phyloP scores from a whole-genome alignment of 2,113 vertebrate species.

The Leucoraja erinaceus region DNA sequence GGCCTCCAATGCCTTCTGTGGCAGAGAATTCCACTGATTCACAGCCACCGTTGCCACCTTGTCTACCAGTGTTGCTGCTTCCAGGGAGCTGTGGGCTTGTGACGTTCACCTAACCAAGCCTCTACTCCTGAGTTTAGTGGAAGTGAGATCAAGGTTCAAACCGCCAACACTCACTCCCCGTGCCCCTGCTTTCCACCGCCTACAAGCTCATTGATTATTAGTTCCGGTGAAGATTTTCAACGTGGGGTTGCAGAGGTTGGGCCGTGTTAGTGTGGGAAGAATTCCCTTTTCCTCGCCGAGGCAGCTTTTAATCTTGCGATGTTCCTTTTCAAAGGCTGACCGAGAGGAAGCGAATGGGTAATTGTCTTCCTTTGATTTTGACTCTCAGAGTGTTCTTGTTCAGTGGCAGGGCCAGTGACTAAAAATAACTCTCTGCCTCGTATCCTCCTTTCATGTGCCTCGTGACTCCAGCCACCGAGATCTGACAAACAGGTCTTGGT shows the following conservation, averaged over 20 bases:
- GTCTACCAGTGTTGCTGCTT: too few relatives aligned
- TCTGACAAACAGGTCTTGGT: background rate
- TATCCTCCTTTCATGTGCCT: background rate
- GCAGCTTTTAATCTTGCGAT: background rate
- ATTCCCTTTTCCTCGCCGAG: background rate
- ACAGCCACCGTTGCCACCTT: too few relatives aligned
- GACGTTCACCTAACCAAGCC: too few relatives aligned
- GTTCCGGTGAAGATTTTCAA: too few relatives aligned
- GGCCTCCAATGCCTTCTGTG: too few relatives aligned
- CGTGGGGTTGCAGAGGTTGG: background rate
- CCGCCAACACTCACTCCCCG: too few relatives aligned
- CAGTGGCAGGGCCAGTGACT: background rate
- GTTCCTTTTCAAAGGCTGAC: background rate
- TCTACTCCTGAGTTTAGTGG: too few relatives aligned
- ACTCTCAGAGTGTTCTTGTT: background rate
- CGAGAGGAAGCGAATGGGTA: background rate
- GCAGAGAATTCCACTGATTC: too few relatives aligned
- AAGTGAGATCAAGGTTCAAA: too few relatives aligned
- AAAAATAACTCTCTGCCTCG: background rate
- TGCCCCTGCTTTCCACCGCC: too few relatives aligned
- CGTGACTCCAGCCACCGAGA: background rate
- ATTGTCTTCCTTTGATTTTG: constrained; percentile 1
- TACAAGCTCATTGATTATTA: too few relatives aligned
- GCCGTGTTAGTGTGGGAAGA: background rate
- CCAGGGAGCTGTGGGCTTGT: too few relatives aligned